Percentiles rank a stretch among this genome's conserved stretches.
These are phyloP conservation scores for Idaea dimidiata DNA, from an alignment of 2,888 invertebrate genomes.

Conservation along the genomic window DNA sequence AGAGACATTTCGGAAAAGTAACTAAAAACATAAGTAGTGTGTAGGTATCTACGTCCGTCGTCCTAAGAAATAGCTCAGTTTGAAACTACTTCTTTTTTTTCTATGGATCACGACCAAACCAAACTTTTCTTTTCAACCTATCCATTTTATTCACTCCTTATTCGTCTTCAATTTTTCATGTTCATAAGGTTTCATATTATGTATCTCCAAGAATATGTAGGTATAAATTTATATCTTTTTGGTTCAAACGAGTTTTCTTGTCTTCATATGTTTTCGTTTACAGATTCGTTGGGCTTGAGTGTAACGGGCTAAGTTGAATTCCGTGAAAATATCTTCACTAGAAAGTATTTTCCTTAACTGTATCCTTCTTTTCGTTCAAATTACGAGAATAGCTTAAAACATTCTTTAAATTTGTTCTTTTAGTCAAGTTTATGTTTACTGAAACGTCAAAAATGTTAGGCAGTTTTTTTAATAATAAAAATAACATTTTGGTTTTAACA, in stretches of 20 bases:
- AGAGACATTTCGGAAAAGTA: background rate
- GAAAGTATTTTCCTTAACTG: background rate
- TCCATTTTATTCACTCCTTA: background rate
- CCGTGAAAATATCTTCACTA: background rate
- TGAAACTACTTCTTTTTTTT: background rate
- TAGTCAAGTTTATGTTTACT: background rate
- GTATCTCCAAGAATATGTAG: background rate
- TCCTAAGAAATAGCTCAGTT: background rate
- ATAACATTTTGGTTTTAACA: too few relatives aligned
- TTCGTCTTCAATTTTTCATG: background rate
- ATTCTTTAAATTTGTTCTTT: background rate
- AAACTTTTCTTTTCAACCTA: background rate
- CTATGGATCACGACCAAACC: background rate
- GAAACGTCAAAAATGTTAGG: background rate
- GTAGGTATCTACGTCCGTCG: background rate
- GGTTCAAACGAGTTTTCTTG: background rate
- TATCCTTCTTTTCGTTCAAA: background rate
- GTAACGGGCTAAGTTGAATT: background rate
- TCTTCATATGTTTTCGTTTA: constrained; percentile 1
- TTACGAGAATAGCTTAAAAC: background rate
- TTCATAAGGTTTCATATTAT: background rate
- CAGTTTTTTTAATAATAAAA: too few relatives aligned
- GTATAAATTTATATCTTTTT: background rate
- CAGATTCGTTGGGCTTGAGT: background rate
- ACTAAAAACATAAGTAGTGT: background rate